A percentile compares a stretch with the other conserved stretches of the same genome.
These are phyloP conservation scores for Peromyscus nudipes DNA, from an alignment of 2,797 vertebrate species.

Conservation along the genomic window DNA sequence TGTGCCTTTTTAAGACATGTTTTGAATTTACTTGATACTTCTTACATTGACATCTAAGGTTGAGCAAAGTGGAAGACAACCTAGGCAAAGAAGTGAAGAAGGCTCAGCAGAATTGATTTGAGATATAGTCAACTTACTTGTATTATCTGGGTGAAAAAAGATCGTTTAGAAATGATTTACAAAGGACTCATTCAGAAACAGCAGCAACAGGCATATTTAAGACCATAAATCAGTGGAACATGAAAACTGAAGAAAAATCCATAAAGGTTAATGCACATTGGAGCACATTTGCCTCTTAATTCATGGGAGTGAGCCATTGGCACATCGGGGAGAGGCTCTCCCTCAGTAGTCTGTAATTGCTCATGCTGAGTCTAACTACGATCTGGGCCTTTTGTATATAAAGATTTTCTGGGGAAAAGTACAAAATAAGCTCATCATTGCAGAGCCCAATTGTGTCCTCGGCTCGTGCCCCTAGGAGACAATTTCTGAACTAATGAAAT, in stretches of 20 bases:
- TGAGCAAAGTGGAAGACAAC: conserved; percentile 58
- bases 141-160: conserved; percentile 71
- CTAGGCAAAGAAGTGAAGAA: conserved; percentile 52
- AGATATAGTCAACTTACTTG: conserved; percentile 68
- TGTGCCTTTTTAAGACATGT: not conserved
- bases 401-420: conserved; percentile 66
- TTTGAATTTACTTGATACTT: not conserved
- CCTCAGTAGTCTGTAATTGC: conserved; percentile 52
- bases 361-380: conserved; percentile 54
- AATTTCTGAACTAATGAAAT: conserved; percentile 74
- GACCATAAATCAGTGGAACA: conserved; percentile 73
- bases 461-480: not conserved
- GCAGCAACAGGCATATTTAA: conserved; percentile 77
- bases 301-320: conserved; percentile 56
- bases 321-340: conserved; percentile 55
- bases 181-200: conserved; percentile 71
- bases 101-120: conserved; percentile 62
- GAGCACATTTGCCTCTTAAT: conserved; percentile 75
- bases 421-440: conserved; percentile 5
- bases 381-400: not conserved
- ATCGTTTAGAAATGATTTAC: conserved; percentile 76
- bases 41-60: conserved; percentile 55
- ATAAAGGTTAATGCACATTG: conserved; percentile 79
- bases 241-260: conserved; percentile 76
- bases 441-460: not conserved